These are phyloP conservation scores for Corythaixoides concolor DNA, from an alignment of 2,113 vertebrate genomes.

Conservation along the genomic window DNA sequence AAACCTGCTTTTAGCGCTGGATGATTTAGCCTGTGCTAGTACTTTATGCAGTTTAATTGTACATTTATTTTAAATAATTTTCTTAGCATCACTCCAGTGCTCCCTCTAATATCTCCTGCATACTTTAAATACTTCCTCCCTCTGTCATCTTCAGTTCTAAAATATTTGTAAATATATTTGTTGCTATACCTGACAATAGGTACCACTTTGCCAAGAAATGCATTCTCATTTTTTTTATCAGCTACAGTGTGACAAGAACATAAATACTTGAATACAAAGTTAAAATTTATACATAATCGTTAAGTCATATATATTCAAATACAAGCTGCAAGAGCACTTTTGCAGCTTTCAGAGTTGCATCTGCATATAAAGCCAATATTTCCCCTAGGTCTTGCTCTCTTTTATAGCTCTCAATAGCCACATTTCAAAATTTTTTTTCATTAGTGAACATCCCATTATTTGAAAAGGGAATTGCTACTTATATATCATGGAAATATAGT, in stretches of 20 bases:
- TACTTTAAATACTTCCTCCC: neutral
- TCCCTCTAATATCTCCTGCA: neutral
- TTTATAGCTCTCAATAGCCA: neutral
- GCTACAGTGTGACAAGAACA: neutral
- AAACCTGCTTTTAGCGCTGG: constrained; percentile 6
- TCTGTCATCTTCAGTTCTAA: neutral
- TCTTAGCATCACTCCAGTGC: constrained; percentile 9
- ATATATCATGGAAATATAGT: neutral
- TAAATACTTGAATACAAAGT: neutral
- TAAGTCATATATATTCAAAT: neutral
- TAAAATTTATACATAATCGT: neutral
- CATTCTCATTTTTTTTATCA: neutral
- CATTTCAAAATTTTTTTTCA: constrained; percentile 37
- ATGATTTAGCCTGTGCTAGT: neutral
- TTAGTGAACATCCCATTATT: neutral
- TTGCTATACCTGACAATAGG: neutral
- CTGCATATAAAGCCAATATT: neutral
- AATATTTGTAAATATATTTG: neutral
- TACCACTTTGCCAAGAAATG: neutral
- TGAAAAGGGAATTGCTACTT: constrained; percentile 5
- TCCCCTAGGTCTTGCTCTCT: neutral
- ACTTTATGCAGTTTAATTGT: neutral
- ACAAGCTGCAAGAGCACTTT: neutral
- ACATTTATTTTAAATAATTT: constrained; percentile 48
- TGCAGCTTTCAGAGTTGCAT: neutral